These are phyloP conservation scores for Eufriesea mexicana DNA, from an alignment of 1,140 invertebrate species.

Conservation along the genomic window DNA sequence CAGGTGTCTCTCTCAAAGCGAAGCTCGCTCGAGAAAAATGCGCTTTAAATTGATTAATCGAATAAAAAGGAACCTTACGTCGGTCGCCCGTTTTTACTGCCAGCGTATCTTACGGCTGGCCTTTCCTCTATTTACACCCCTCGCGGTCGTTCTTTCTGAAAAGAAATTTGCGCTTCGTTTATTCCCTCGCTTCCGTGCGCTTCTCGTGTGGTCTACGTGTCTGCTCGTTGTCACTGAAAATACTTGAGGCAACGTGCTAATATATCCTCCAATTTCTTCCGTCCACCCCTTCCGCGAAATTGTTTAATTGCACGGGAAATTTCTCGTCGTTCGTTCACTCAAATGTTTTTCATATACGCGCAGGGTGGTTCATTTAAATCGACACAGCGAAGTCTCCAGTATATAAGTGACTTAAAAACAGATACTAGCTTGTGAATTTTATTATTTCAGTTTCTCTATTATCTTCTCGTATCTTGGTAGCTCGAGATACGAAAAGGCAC, in stretches of 20 bases:
- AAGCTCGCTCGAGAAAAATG: background rate
- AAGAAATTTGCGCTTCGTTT: constrained; percentile 12
- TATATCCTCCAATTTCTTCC: too few relatives aligned
- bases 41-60: constrained; percentile 38
- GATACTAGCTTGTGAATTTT: too few relatives aligned
- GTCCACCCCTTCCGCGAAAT: too few relatives aligned
- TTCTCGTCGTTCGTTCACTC: too few relatives aligned
- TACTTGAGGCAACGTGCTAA: background rate
- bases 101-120: background rate
- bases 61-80: background rate
- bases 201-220: background rate
- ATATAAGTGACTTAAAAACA: too few relatives aligned
- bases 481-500: too few relatives aligned
- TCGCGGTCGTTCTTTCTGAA: background rate
- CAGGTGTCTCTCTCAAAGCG: constrained; percentile 2
- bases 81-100: background rate
- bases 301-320: too few relatives aligned
- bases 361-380: too few relatives aligned
- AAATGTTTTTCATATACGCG: too few relatives aligned
- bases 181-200: background rate
- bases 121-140: background rate
- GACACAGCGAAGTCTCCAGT: too few relatives aligned
- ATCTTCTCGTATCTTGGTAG: too few relatives aligned
- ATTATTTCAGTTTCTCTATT: too few relatives aligned
- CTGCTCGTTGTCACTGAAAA: background rate